A percentile compares a stretch with the other conserved stretches of the same genome.
Conservation (phyloP, 2,113 vertebrate species). For the Probosciger aterrimus region DNA sequence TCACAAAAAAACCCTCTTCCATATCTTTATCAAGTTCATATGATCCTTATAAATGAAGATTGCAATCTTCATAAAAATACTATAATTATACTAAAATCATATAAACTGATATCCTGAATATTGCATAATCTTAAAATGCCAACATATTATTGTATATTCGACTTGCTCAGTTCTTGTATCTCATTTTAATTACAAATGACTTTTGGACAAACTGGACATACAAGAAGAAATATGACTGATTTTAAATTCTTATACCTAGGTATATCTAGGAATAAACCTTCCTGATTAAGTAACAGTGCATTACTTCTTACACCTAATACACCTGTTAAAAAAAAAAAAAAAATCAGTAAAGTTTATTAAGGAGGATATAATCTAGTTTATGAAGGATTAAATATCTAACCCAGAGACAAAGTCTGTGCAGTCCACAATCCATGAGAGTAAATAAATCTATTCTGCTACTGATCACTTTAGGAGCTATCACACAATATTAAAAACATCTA, state of each 20-base stretch:
- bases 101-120: background rate
- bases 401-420: background rate
- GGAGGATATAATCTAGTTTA: background rate
- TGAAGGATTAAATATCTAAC: background rate
- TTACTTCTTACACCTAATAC: background rate
- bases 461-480: background rate
- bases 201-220: background rate
- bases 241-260: background rate
- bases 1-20: background rate
- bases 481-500: background rate
- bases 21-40: background rate
- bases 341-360: background rate
- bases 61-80: background rate
- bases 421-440: background rate
- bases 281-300: background rate
- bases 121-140: background rate
- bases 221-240: background rate
- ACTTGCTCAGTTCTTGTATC: background rate
- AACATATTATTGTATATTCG: background rate
- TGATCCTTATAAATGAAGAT: background rate
- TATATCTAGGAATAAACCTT: background rate
- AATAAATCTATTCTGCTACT: background rate
- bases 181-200: background rate
- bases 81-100: background rate
- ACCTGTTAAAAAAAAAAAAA: background rate